These are phyloP conservation scores for Hirtodrosophila confusa DNA, from an alignment of 2,888 invertebrate genomes.

Conservation along the genomic window DNA sequence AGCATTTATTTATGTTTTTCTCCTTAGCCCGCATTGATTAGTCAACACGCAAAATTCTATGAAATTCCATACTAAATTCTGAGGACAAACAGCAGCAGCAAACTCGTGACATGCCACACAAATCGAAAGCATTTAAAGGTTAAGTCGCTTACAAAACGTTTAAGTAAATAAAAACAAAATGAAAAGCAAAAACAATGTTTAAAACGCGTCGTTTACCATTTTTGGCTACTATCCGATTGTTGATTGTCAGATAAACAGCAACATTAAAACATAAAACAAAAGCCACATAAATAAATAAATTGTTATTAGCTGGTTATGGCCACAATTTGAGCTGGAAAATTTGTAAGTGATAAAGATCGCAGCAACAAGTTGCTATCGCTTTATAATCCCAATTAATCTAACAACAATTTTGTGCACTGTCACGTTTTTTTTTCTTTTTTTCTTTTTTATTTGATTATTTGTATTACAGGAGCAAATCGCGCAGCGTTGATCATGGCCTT, in stretches of 20 bases:
- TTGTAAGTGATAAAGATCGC: constrained; percentile 78
- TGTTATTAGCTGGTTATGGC: constrained; percentile 72
- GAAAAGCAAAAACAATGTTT: constrained; percentile 22
- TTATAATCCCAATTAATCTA: constrained; percentile 50
- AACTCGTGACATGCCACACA: constrained; percentile 35
- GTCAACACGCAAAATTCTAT: constrained; percentile 6
- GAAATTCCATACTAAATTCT: constrained; percentile 27
- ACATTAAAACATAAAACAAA: constrained; percentile 19
- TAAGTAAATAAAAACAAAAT: constrained; percentile 24
- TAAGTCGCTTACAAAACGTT: constrained; percentile 37
- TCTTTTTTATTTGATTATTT: constrained; percentile 36
- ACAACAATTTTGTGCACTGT: constrained; percentile 39
- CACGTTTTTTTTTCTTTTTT: constrained; percentile 19
- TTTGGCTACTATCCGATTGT: constrained; percentile 55
- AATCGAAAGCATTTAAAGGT: constrained; percentile 55
- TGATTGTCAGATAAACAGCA: constrained; percentile 61
- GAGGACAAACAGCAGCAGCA: constrained; percentile 26
- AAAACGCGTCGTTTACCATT: constrained; percentile 59
- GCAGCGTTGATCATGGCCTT: constrained; percentile 95
- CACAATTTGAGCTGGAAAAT: constrained; percentile 69
- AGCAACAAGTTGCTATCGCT: constrained; percentile 56
- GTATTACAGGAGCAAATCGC: constrained; percentile 93
- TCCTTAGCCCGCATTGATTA: not conserved
- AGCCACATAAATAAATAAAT: constrained; percentile 63
- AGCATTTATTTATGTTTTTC: not conserved